Evolutionary conservation across 2,113 vertebrate species (phyloP).

Genomic region (Montifringilla adamsi): DNA sequence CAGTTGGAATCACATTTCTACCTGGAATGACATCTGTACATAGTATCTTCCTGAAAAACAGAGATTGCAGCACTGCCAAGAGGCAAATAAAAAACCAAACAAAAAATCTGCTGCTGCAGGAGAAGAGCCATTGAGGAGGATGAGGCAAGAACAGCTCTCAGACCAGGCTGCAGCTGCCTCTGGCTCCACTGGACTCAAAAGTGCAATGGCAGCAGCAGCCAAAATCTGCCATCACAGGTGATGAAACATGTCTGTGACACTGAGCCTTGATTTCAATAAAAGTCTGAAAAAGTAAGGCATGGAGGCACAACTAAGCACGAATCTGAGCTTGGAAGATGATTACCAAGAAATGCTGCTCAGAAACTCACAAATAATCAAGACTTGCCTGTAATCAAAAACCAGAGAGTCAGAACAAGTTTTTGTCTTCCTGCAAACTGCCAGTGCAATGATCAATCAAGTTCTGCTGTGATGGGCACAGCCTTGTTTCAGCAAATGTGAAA

Average conservation of each 20-base stretch:
- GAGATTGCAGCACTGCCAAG: neutral
- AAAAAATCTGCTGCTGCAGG: neutral
- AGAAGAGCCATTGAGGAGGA: neutral
- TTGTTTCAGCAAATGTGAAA: neutral
- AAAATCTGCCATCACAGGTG: neutral
- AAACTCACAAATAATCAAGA: neutral
- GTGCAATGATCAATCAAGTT: neutral
- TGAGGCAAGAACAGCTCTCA: neutral
- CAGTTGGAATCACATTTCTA: neutral
- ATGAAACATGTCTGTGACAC: neutral
- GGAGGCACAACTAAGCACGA: neutral
- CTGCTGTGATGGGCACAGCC: neutral
- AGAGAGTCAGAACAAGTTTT: neutral
- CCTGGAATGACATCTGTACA: neutral
- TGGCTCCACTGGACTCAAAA: neutral
- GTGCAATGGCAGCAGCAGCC: neutral
- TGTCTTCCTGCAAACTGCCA: neutral
- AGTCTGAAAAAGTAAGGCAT: neutral
- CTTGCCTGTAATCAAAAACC: neutral
- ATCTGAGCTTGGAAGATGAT: neutral
- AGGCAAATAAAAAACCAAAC: neutral
- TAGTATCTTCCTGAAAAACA: neutral
- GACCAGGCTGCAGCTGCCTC: neutral
- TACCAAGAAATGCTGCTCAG: neutral
- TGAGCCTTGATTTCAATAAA: neutral